A percentile compares a stretch with the other conserved stretches of the same genome.
phyloP scores from a whole-genome alignment of 2,797 vertebrate species.

The Neomorphus geoffroyi region DNA sequence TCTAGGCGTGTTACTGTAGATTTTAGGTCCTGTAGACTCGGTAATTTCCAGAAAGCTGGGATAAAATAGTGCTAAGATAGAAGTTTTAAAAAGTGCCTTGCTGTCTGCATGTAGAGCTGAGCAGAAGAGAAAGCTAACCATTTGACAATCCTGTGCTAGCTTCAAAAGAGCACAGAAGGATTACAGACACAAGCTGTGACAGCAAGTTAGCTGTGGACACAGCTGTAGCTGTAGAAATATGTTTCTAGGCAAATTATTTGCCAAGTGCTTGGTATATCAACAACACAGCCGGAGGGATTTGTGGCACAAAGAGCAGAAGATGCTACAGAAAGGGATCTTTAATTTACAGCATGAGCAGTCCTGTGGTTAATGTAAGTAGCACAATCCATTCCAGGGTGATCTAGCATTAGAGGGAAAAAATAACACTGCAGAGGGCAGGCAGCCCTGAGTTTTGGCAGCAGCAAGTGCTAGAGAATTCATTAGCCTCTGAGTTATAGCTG shows the following conservation, averaged over 20 bases:
- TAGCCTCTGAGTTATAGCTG: constrained; percentile 32
- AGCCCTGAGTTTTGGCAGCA: constrained; percentile 41
- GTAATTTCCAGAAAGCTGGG: not conserved
- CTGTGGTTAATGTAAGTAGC: constrained; percentile 46
- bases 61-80: not conserved
- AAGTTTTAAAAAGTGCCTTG: not conserved
- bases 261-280: constrained; percentile 14
- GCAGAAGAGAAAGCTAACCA: not conserved
- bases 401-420: constrained; percentile 29
- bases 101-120: not conserved
- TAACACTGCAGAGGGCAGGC: constrained; percentile 4
- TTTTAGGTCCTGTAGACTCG: not conserved
- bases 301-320: constrained; percentile 12
- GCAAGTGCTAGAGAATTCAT: constrained; percentile 32
- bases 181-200: constrained; percentile 19
- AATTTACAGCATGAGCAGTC: constrained; percentile 57
- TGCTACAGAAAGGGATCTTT: constrained; percentile 32
- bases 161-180: not conserved
- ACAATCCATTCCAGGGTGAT: constrained; percentile 28
- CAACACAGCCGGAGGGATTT: not conserved
- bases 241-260: constrained; percentile 32
- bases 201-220: constrained; percentile 11
- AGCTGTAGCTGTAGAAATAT: not conserved
- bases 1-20: not conserved
- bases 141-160: not conserved